phyloP scores from a whole-genome alignment of 2,797 vertebrate species.

The Hirundo rustica region DNA sequence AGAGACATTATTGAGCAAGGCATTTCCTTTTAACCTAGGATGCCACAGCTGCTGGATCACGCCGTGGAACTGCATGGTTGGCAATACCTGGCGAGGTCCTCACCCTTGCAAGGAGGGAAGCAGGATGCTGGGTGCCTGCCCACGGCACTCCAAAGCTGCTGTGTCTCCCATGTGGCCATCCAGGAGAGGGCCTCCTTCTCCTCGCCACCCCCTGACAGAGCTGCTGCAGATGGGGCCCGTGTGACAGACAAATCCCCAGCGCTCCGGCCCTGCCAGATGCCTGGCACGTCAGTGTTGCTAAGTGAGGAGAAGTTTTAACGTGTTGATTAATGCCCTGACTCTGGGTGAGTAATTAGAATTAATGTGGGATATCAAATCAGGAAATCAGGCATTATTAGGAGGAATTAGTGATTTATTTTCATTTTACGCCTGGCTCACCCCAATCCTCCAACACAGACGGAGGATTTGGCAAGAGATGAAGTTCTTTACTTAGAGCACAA shows the following conservation, averaged over 20 bases:
- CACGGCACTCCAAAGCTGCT: background rate
- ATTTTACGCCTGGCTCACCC: conserved; percentile 76
- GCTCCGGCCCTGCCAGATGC: conserved; percentile 23
- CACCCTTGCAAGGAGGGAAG: background rate
- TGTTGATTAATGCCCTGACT: conserved; percentile 79
- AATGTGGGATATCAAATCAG: conserved; percentile 84
- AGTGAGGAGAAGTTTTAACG: conserved; percentile 57
- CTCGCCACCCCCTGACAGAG: fast-evolving
- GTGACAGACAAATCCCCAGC: conserved; percentile 18
- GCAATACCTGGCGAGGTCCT: fast-evolving
- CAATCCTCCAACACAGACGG: conserved; percentile 55
- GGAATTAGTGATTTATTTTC: conserved; percentile 83
- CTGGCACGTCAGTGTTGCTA: conserved; percentile 54
- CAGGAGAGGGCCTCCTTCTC: background rate
- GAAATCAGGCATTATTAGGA: conserved; percentile 83
- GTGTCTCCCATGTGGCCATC: fast-evolving
- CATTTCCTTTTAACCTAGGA: background rate
- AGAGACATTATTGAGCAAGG: background rate
- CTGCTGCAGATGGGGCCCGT: background rate
- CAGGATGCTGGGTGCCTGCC: background rate
- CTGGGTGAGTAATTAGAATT: conserved; percentile 84
- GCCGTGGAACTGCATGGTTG: fast-evolving
- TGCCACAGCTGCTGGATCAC: background rate
- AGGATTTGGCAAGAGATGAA: conserved; percentile 61
- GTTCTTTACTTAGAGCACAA: conserved; percentile 13